A percentile compares a stretch with the other conserved stretches of the same genome.
These are phyloP conservation scores for Gymnothorax reevesii DNA, from an alignment of 2,797 vertebrate genomes.

Conservation along the genomic window DNA sequence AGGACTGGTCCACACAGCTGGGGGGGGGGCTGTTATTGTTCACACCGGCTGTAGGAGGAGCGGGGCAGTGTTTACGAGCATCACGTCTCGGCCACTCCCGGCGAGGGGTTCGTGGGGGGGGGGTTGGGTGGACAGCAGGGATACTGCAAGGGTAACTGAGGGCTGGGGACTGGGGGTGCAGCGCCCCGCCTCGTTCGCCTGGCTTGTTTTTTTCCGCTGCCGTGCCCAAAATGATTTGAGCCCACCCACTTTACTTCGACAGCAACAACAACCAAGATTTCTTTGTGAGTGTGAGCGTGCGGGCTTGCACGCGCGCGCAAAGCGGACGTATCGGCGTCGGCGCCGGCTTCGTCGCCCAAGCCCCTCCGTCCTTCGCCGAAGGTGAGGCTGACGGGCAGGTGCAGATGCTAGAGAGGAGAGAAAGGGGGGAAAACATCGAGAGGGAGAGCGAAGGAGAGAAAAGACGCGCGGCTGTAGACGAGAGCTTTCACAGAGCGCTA, in stretches of 20 bases:
- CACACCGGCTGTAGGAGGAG: conserved; percentile 16
- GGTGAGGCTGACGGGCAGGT: not conserved
- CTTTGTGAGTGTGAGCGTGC: not conserved
- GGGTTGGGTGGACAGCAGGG: not conserved
- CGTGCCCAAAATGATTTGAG: not conserved
- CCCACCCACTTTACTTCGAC: not conserved
- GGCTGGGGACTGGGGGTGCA: not conserved
- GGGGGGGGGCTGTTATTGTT: conserved; percentile 21
- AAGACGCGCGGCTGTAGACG: not conserved
- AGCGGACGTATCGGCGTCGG: not conserved
- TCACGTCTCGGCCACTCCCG: conserved; percentile 19
- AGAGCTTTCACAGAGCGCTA: conserved; percentile 55
- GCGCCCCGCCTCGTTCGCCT: not conserved
- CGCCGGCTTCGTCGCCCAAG: not conserved
- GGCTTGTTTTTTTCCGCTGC: not conserved
- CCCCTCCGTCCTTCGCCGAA: not conserved
- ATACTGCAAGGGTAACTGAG: not conserved
- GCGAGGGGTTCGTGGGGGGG: not conserved
- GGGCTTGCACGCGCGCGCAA: not conserved
- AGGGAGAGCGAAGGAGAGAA: not conserved
- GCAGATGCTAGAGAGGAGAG: not conserved
- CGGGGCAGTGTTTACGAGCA: conserved; percentile 11
- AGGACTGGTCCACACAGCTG: not conserved
- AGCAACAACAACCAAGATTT: not conserved
- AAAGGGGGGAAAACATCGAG: not conserved